A percentile compares a stretch with the other conserved stretches of the same genome.
Evolutionary conservation across 2,888 invertebrate genomes (phyloP).

Genomic region (Hirtodrosophila duncani): DNA sequence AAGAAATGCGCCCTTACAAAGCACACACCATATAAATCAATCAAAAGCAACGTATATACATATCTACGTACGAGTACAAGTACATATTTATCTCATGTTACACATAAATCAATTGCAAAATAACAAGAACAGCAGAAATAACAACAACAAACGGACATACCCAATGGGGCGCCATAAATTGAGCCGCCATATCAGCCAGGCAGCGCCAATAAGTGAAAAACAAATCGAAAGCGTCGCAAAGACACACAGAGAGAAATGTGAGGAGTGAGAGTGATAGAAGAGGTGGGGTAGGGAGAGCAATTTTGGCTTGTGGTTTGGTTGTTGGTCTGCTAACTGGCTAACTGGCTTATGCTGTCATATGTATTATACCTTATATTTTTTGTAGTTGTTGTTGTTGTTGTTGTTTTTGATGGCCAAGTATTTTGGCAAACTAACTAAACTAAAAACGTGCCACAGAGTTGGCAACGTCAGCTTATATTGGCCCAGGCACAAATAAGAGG

Average conservation of each 20-base stretch:
- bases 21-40: conserved; percentile 60
- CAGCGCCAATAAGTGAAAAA: conserved; percentile 34
- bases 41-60: conserved; percentile 57
- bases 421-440: too few species aligned
- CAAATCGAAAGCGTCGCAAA: conserved; percentile 23
- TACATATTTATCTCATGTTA: too few species aligned
- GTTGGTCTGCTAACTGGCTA: too few species aligned
- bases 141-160: conserved; percentile 17
- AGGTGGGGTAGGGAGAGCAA: too few species aligned
- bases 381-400: too few species aligned
- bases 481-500: conserved; percentile 13
- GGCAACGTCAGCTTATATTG: conserved; percentile 33
- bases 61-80: conserved; percentile 19
- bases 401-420: too few species aligned
- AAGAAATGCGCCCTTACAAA: too few species aligned
- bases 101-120: conserved; percentile 42
- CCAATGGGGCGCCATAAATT: conserved; percentile 51
- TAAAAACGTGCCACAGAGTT: conserved; percentile 29
- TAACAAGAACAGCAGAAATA: conserved; percentile 34
- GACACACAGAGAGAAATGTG: too few species aligned
- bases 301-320: too few species aligned
- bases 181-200: conserved; percentile 33
- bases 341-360: too few species aligned
- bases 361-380: too few species aligned
- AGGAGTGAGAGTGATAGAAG: conserved; percentile 1